Base-by-base conservation (phyloP, 2,797 vertebrate genomes). In the Poeciliopsis gracilis region DNA sequence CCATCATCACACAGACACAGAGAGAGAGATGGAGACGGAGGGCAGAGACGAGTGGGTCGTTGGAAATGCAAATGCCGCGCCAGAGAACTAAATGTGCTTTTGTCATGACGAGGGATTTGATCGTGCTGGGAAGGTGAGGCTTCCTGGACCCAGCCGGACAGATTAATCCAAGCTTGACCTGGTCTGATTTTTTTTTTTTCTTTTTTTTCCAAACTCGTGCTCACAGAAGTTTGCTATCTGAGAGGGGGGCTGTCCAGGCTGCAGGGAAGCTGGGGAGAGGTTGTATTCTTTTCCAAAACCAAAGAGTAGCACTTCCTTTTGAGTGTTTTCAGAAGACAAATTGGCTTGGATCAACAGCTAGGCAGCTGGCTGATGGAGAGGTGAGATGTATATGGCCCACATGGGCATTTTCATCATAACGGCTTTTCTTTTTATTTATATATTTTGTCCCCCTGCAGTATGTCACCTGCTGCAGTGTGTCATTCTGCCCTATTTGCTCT, bases 81-180 rank as follows among this genome's bases (percentile, higher is more conserved):
- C 79, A 57, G 90, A 93, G 91, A 92, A 92, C 85, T 93, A 90
- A 90, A 91, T 92, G 87, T 92, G 84, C 84, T 79, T 91, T 81
- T 86, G 86, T 84, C 16, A 78, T 84, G 84, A 82, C 80, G 51
- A 86, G 83, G 85, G 87, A 87, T 84, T 82, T 84, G 89, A 91
- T 87, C 94, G 90, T 76, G 49, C 80, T 72, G 82, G 85, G 84
- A 88, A 89, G 78, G 78, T 89, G 81, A 88, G 78, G 78, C 77
- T 90, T 90, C 82, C 87, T 86, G 82, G 79, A 83, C 87, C 79
- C 73, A 87, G 47, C 81, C 79, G 15, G 77, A 91, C 84, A 92
- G 91, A 90, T 94, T 94, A 93, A 93, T 94, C 90, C 90, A 80
- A 84, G 73, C 73, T 84, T 95, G 94, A 94, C 91, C 92, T 73